Base-by-base conservation (phyloP, 1,140 invertebrate genomes). In the Panagrolaimus sp. region DNA sequence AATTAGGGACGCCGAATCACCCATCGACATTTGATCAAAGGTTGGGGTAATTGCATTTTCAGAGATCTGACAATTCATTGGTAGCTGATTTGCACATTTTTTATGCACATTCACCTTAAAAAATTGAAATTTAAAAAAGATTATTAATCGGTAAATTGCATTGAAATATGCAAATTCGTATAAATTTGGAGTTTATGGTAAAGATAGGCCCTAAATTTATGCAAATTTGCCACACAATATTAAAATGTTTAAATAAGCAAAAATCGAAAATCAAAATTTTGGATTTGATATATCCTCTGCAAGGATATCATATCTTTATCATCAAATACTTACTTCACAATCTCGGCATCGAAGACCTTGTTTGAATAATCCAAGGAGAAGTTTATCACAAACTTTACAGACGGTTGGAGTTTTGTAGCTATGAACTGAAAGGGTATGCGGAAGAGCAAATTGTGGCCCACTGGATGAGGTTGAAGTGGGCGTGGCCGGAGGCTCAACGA, bases 51-150 rank as follows among this genome's bases (percentile, higher is more conserved):
- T 79, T 0, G 75, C 82, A 46, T 81, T 72, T 43, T 82, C 81
- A 2, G 71, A 67, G 9, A 83, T 68, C 26, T 74, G 73, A 65
- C 80, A 82, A 67, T 82, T 79, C 45, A 55, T 68, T 1, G 73
- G 65, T 15, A 82, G 63, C 43, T 71, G 58, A 28, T 28, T 62
- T 15, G 78, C 82, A 71, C 80, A 82, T 65, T 83, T 82, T 69
- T 77, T 83, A 58, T 82, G 80, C 1, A 83, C 80, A 72, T 83
- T 83, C 17, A 83, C 78, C 79, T 83, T 32, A 52, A 83, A 74
- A 47, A 38, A 38, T n/a, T n/a, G n/a, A n/a, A n/a, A n/a, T n/a
- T n/a, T n/a, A n/a, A n/a, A n/a, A n/a, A n/a, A n/a, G n/a, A n/a
- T n/a, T n/a, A n/a, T n/a, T n/a, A n/a, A n/a, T n/a, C n/a, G n/a